Base-by-base conservation (phyloP, 1,140 invertebrate genomes). In the Drosophila cardini region DNA sequence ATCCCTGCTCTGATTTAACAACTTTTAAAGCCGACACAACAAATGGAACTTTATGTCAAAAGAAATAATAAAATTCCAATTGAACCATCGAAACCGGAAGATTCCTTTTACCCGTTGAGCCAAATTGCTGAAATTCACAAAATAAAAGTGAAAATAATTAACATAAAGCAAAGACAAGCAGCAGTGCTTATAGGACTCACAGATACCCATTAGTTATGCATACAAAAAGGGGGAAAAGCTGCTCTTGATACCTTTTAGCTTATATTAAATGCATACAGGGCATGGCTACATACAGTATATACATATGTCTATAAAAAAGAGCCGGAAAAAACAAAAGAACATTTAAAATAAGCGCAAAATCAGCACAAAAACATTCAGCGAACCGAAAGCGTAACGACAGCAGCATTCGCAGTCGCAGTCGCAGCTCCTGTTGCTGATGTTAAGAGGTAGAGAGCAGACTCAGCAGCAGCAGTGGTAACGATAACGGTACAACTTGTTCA, bases 331-430 rank as follows among this genome's bases (percentile, higher is more conserved):
- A 82, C 74, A 73, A 87, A 89, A 62, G 70, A 32, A 80, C 73
- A 84, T 73, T 89, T 77, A 80, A 90, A 82, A 87, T 71, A 87
- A 84, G 76, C 80, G 80, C 84, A 87, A 87, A 87, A 89, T 87
- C 80, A 84, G 84, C 80, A 89, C 73, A 87, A 89, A 89, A 87
- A 75, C 84, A 80, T 45, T 57, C 80, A 89, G 80, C 80, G 76
- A 83, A 83, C 79, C 76, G 64, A 79, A 82, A 79, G 83, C 69
- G 77, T 77, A 89, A 76, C 83, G 76, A 69, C 69, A 40, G 15
- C 57, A 58, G 18, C 62, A 57, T 11, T 34, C 26, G 32, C 6
- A 48, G 58, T n/a, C n/a, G n/a, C n/a, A n/a, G n/a, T n/a, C n/a
- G n/a, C 21, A 26, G 21, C 21, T 26, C 21, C 21, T 26, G 21